Evolutionary conservation across 2,797 vertebrate species (phyloP), one percentile per base, ranked within the genome.

Genomic region (Neostethus bicornis): DNA sequence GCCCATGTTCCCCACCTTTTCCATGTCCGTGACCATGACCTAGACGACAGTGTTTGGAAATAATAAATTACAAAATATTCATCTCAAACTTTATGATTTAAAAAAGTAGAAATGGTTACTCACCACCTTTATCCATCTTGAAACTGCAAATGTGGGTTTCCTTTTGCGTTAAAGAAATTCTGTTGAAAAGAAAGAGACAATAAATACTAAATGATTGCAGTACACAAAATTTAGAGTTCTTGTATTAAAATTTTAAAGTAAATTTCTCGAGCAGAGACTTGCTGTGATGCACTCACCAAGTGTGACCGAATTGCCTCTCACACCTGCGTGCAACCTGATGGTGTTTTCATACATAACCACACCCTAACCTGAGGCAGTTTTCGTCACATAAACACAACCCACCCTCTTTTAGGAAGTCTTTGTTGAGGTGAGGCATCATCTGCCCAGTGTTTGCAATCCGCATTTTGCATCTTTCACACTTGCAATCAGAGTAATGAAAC

Each of bases 271-370:
- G 49, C 39, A 42, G 42, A 55, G 37, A 9, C 21, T 23, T 28
- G 25, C 1, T 4, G 20, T 51, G 37, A 17, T 39, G 26, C 53
- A 60, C 72, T 62, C 45, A 76, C 74, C 4, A 50, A 31, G 28
- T 12, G 58, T 13, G 16, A 63, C 21, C 44, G 61, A 21, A 43
- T 29, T 7, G 58, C 31, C 57, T 58, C 16, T 44, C 64, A 42
- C 44, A 24, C 0, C 3, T 23, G 12, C 31, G 10, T 1, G 45
- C n/a, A 17, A 32, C 31, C 37, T 59, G 11, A 23, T 14, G 21
- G 32, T 52, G 14, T 55, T 74, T 73, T 67, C 68, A 54, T 54
- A 4, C 13, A 5, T 28, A 39, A 64, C n/a, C 60, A 14, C 61
- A 41, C 69, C 62, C 74, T 14, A 35, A 11, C 21, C n/a, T 29